Evolutionary conservation across 2,113 vertebrate genomes (phyloP).

Genomic region (Phaethornis superciliosus): DNA sequence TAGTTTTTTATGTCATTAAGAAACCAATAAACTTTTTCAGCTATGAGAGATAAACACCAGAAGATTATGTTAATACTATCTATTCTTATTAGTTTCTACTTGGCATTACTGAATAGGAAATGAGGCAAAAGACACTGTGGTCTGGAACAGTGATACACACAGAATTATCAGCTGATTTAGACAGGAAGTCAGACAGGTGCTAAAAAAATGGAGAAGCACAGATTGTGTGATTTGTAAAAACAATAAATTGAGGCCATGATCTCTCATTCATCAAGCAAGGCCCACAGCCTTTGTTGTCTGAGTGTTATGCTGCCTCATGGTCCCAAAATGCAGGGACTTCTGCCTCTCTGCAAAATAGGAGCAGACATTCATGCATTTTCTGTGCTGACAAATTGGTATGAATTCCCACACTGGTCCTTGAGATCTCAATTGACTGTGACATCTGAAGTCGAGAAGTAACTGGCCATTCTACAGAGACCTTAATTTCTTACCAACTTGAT

Average conservation of each 20-base stretch:
- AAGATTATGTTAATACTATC: background rate
- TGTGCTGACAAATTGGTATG: background rate
- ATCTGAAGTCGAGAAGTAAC: background rate
- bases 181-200: background rate
- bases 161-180: background rate
- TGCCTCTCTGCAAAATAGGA: background rate
- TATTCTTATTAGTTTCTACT: background rate
- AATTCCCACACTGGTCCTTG: background rate
- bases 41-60: background rate
- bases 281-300: background rate
- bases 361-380: background rate
- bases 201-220: background rate
- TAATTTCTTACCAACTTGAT: background rate
- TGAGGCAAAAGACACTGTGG: accelerated
- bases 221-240: background rate
- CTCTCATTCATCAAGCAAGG: background rate
- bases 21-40: background rate
- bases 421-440: background rate
- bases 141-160: background rate
- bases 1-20: background rate
- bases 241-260: no score
- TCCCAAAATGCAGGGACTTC: background rate
- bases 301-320: accelerated
- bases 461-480: background rate
- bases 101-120: background rate